Conservation (phyloP, 2,797 vertebrate genomes). For the Eospalax fontanierii region DNA sequence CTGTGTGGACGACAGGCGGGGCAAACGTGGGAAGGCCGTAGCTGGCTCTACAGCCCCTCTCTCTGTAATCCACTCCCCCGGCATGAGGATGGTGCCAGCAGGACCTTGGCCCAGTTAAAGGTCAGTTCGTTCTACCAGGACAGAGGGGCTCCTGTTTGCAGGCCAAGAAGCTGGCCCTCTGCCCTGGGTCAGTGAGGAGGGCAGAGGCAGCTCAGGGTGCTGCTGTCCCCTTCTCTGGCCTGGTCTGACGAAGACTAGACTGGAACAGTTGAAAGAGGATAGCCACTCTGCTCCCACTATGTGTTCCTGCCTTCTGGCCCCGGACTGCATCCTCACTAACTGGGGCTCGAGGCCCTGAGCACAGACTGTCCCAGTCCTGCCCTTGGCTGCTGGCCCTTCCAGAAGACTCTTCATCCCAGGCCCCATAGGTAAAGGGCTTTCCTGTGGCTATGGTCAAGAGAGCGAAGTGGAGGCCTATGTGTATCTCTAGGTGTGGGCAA, state of each 20-base stretch:
- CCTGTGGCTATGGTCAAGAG: not conserved
- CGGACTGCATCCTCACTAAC: not conserved
- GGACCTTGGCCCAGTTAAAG: slow-evolving; percentile 64
- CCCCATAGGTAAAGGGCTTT: not conserved
- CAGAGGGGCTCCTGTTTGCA: slow-evolving; percentile 74
- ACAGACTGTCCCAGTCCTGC: not conserved
- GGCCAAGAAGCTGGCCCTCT: slow-evolving; percentile 43
- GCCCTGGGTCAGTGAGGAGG: not conserved
- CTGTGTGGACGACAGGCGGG: slow-evolving; percentile 87
- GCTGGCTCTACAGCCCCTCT: no score
- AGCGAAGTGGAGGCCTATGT: not conserved
- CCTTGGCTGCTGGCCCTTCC: not conserved
- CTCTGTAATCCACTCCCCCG: not conserved
- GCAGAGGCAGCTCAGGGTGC: not conserved
- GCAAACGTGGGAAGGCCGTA: slow-evolving; percentile 73
- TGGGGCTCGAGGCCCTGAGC: not conserved
- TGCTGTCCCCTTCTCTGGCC: not conserved
- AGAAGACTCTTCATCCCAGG: not conserved
- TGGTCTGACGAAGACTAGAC: not conserved
- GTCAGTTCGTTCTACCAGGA: slow-evolving; percentile 60
- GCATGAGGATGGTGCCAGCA: slow-evolving; percentile 12
- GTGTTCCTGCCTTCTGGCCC: not conserved
- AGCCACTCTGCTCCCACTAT: not conserved
- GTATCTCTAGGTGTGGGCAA: not conserved
- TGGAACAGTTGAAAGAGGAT: not conserved